Evolutionary conservation across 1,140 invertebrate genomes (phyloP).

Genomic region (Saxidomus purpurata): DNA sequence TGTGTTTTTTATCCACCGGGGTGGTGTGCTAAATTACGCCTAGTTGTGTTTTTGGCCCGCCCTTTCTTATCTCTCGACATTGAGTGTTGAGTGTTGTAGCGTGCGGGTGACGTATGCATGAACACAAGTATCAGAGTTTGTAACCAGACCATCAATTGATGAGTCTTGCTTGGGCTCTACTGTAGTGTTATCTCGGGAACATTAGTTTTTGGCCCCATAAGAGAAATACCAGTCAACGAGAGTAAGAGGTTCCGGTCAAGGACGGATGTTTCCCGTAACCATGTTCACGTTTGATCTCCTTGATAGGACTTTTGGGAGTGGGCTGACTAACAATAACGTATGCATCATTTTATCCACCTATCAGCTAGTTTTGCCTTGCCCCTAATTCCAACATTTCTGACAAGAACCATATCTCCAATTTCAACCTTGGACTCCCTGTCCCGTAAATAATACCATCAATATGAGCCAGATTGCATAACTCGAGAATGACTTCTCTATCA

Average conservation of each 20-base stretch:
- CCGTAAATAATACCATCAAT: constrained; percentile 53
- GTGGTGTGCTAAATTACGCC: too few species aligned
- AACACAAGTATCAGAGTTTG: too few species aligned
- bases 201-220: not conserved
- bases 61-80: too few species aligned
- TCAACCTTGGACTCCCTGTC: constrained; percentile 29
- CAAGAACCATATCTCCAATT: constrained; percentile 59
- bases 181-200: not conserved
- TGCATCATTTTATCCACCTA: constrained; percentile 12
- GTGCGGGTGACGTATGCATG: too few species aligned
- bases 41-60: too few species aligned
- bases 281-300: not conserved
- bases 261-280: not conserved
- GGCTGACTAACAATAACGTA: constrained; percentile 5
- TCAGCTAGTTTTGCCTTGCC: constrained; percentile 48
- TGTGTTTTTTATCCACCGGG: too few species aligned
- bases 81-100: too few species aligned
- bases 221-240: not conserved
- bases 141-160: too few species aligned
- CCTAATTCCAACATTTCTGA: constrained; percentile 46
- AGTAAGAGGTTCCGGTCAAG: constrained; percentile 9
- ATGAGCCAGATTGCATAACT: constrained; percentile 64
- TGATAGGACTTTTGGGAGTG: constrained; percentile 23
- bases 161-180: too few species aligned
- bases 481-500: constrained; percentile 58